Evolutionary conservation across 1,140 invertebrate genomes (phyloP).

Genomic region (Brachionus koreanus): DNA sequence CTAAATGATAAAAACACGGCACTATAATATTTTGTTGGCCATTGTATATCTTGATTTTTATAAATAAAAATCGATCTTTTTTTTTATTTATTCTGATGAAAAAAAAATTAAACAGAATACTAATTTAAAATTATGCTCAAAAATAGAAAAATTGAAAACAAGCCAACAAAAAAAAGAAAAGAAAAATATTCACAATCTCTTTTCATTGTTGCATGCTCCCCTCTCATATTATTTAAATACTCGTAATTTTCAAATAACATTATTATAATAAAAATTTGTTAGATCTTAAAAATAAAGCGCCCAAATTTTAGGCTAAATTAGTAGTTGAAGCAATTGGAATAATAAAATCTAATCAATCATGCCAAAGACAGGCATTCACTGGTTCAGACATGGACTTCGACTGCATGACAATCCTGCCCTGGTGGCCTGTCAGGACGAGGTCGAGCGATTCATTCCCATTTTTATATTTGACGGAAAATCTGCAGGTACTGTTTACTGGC

Average conservation of each 20-base stretch:
- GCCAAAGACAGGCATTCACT: constrained; percentile 58
- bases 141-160: neutral
- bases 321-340: neutral
- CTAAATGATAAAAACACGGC: too few species aligned
- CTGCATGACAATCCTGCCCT: constrained; percentile 72
- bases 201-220: neutral
- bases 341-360: neutral
- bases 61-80: neutral
- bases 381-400: constrained; percentile 71
- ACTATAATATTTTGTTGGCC: too few species aligned
- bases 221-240: neutral
- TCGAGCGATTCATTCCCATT: constrained; percentile 61
- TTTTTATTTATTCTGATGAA: neutral
- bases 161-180: neutral
- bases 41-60: too few species aligned
- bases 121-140: neutral
- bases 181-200: neutral
- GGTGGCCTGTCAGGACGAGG: constrained; percentile 62
- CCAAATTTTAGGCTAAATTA: neutral
- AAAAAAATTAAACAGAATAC: neutral
- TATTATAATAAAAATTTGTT: neutral
- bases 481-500: constrained; percentile 60
- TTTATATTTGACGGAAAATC: constrained; percentile 73
- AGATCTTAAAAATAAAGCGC: neutral
- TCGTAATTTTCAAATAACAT: neutral